Conservation (phyloP, 2,113 vertebrate genomes). For the Gasterosteus nipponicus region DNA sequence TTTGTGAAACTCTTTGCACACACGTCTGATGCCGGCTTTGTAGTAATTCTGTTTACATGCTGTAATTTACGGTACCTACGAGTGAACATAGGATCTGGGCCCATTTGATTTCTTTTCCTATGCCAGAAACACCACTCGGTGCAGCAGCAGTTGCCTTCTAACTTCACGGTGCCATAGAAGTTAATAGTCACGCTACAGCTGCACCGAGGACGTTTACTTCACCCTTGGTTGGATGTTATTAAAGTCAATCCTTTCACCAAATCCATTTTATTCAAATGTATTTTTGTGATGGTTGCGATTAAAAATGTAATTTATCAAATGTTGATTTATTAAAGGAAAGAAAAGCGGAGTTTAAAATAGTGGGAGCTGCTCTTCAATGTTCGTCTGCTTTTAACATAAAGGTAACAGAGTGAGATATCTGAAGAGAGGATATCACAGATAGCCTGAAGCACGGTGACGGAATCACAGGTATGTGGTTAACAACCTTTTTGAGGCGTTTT, state of each 20-base stretch:
- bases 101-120: constrained; percentile 5
- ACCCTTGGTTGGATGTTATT: constrained; percentile 59
- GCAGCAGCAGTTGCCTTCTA: constrained; percentile 30
- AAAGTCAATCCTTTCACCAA: constrained; percentile 71
- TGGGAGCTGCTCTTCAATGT: neutral
- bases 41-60: constrained; percentile 34
- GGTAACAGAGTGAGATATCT: neutral
- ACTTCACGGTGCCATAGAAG: constrained; percentile 15
- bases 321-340: constrained; percentile 77
- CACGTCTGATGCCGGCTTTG: constrained; percentile 28
- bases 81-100: neutral
- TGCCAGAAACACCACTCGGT: constrained; percentile 27
- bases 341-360: constrained; percentile 36
- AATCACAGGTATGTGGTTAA: constrained; percentile 23
- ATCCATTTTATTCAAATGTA: constrained; percentile 73
- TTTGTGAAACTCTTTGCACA: constrained; percentile 15
- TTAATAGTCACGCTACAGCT: constrained; percentile 19
- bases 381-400: neutral
- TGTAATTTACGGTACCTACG: constrained; percentile 38
- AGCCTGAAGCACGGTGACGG: constrained; percentile 8
- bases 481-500: constrained; percentile 16
- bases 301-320: constrained; percentile 80
- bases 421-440: constrained; percentile 4
- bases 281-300: constrained; percentile 79
- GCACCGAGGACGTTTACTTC: constrained; percentile 51